Percentiles rank a stretch among this genome's conserved stretches.
Evolutionary conservation across 2,113 vertebrate genomes (phyloP).

Genomic region (Isichthys henryi): DNA sequence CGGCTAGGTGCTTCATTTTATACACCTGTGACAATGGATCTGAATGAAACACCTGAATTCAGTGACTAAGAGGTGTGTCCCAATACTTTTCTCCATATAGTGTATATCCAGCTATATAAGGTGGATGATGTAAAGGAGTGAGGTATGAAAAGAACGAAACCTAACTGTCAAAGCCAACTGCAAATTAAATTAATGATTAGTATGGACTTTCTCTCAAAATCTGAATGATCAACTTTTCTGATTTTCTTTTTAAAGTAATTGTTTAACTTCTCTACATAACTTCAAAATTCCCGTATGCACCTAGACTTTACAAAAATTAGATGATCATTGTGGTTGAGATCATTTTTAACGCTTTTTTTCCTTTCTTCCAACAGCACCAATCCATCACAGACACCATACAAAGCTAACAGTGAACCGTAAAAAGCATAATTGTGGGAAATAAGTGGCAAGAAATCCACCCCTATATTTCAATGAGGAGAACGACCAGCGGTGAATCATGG

Average conservation of each 20-base stretch:
- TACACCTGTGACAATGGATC: background rate
- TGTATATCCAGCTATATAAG: background rate
- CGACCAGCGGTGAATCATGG: background rate
- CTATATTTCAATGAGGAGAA: background rate
- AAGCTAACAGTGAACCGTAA: background rate
- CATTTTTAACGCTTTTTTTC: background rate
- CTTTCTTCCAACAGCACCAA: background rate
- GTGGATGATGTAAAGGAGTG: background rate
- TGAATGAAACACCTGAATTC: too few relatives aligned
- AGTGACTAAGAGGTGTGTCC: too few relatives aligned
- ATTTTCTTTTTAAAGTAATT: background rate
- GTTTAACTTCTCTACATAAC: background rate
- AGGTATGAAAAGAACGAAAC: too few relatives aligned
- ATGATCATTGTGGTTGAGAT: conserved; percentile 7
- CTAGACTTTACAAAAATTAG: background rate
- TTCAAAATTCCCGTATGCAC: background rate
- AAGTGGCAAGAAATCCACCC: background rate
- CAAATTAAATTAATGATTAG: background rate
- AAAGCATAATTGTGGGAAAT: background rate
- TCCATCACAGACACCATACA: conserved; percentile 22
- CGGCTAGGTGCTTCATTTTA: too few relatives aligned
- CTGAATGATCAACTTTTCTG: background rate
- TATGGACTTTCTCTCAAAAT: background rate
- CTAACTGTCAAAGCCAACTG: too few relatives aligned
- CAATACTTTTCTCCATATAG: too few relatives aligned